These are phyloP conservation scores for Marcusenius ussheri DNA, from an alignment of 2,113 vertebrate species.

Conservation along the genomic window DNA sequence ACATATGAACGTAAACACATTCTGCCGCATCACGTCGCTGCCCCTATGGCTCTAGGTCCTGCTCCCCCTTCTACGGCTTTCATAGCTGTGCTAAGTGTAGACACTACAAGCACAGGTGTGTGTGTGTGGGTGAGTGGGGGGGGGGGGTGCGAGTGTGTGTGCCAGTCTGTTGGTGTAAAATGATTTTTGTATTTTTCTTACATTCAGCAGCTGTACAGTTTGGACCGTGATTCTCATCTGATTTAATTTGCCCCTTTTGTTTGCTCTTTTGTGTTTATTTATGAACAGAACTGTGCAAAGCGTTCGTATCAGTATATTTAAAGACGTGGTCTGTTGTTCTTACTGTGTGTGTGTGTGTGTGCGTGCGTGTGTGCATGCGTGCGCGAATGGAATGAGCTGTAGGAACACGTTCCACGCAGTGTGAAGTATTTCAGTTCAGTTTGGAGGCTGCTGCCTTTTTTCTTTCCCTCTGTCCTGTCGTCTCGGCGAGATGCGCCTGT, in stretches of 20 bases:
- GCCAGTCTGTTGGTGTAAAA: conserved; percentile 16
- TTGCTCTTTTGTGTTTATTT: conserved; percentile 32
- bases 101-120: conserved; percentile 6
- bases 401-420: conserved; percentile 31
- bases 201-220: conserved; percentile 13
- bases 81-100: conserved; percentile 25
- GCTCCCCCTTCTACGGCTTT: conserved; percentile 39
- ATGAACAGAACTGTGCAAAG: conserved; percentile 60
- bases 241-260: conserved; percentile 41
- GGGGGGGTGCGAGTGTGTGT: conserved; percentile 4
- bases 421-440: conserved; percentile 71
- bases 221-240: background rate
- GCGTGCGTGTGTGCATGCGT: background rate
- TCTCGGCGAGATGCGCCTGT: conserved; percentile 62
- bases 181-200: conserved; percentile 21
- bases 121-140: conserved; percentile 25
- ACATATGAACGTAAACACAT: conserved; percentile 57
- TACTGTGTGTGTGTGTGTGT: conserved; percentile 20
- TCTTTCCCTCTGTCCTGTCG: conserved; percentile 57
- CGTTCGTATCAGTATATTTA: conserved; percentile 53
- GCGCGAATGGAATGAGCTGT: background rate
- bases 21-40: conserved; percentile 36
- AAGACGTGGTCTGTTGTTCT: conserved; percentile 18
- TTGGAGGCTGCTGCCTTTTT: conserved; percentile 68
- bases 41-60: conserved; percentile 19